Base-by-base conservation (phyloP, 1,140 invertebrate species). In the Brachystomella parvula region DNA sequence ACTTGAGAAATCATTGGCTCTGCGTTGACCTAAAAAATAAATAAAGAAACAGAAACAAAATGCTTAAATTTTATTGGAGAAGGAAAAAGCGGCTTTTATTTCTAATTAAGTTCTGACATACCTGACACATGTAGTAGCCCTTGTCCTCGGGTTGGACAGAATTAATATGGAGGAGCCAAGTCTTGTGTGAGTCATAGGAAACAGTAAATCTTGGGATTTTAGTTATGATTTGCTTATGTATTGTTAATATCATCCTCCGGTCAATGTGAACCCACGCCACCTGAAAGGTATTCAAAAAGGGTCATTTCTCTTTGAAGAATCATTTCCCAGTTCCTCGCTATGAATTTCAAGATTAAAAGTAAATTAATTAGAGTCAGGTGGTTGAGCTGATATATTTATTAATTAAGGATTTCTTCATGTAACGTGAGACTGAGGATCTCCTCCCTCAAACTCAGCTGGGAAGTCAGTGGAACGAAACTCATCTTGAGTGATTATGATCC, bases 1-100 rank as follows among this genome's bases (percentile, higher is more conserved):
- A 93, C 89, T 84, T 93, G 90, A 75, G 87, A 92, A 68, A 94
- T 94, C 90, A 96, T 94, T 0, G 93, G 93, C 76, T 92, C 90
- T n/a, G 93, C 93, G 78, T 95, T 96, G 63, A 96, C 87, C 82
- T 92, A 89, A 77, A 31, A 56, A 26, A 58, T 58, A 47, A 28
- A 65, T 17, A 70, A 30, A 56, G 21, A 47, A 47, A 15, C 44
- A 30, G 21, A 32, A 3, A 67, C 12, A 19, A n/a, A n/a, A n/a
- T n/a, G n/a, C n/a, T n/a, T n/a, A n/a, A n/a, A n/a, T n/a, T n/a
- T n/a, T n/a, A n/a, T n/a, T n/a, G n/a, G n/a, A n/a, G n/a, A n/a
- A n/a, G n/a, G n/a, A n/a, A n/a, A n/a, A n/a, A n/a, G n/a, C n/a
- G n/a, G n/a, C n/a, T n/a, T n/a, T n/a, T n/a, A n/a, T n/a, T n/a